Evolutionary conservation across 1,140 invertebrate species (phyloP), one percentile per base, ranked within the genome.

Genomic region (Drosophila littoralis): DNA sequence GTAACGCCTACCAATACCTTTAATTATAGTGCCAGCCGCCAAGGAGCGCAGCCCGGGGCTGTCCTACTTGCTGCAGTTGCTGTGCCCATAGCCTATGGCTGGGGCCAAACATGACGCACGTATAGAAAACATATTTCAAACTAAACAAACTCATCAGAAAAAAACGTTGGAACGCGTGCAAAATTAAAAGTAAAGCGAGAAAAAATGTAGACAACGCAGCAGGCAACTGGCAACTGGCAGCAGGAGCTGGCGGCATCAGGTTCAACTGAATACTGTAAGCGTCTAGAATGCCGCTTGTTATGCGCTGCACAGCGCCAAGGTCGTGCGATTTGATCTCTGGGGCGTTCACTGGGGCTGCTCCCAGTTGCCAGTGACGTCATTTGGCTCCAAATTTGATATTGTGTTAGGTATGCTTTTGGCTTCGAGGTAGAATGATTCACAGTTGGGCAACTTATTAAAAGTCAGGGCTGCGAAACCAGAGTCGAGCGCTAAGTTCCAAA

Each of bases 41-140:
- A 61, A 59, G 82, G 76, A 66, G 58, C 45, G 67, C 76, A 55
- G 28, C 63, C 66, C 61, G 66, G 80, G 66, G 42, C 40, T 42
- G 66, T 22, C 52, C 50, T 55, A 28, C 40, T n/a, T 6, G 38
- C 36, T 60, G 17, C 54, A 35, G 60, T 35, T 40, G 4, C 46
- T 40, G 4, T 36, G n/a, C 10, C 28, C 17, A 15, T 9, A 33
- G 32, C 33, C 22, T 15, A 32, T 51, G 28, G 13, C 42, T 17
- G 38, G 17, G 48, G 50, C 58, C 74, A 89, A 88, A 88, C 84
- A 80, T 83, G 84, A 89, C 84, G 80, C 84, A 89, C 84, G 84
- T 89, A 89, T 84, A 89, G 84, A 89, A 89, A 89, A 89, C 85
- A 89, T 89, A 89, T 89, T 89, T 89, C 84, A 89, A 89, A 89